Percentiles rank a stretch among this genome's conserved stretches.
Conservation (phyloP, 2,888 invertebrate genomes). For the Aporophyla lueneburgensis region DNA sequence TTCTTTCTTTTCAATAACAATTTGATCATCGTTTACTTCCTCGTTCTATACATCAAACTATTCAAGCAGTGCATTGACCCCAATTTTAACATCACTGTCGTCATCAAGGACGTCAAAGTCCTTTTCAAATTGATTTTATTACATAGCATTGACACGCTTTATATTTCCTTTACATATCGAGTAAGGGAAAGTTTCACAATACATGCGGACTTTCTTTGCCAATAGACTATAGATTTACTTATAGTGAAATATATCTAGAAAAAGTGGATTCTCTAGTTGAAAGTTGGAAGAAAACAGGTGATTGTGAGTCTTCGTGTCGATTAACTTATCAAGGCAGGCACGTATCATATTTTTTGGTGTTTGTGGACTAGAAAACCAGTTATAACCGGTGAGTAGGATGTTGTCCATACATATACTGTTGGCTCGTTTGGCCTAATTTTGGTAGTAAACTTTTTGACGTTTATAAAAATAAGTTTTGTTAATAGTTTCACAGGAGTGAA, state of each 20-base stretch:
- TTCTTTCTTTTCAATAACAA: not conserved
- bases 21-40: not conserved
- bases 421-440: not conserved
- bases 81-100: constrained; percentile 1
- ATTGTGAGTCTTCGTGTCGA: constrained; percentile 25
- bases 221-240: constrained; percentile 37
- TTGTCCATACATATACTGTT: not conserved
- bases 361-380: constrained; percentile 20
- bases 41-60: not conserved
- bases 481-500: not conserved
- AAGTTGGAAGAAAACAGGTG: constrained; percentile 26
- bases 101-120: constrained; percentile 17
- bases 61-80: not conserved
- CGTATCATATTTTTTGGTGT: constrained; percentile 39
- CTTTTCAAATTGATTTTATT: constrained; percentile 14
- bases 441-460: not conserved
- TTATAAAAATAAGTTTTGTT: not conserved
- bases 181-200: constrained; percentile 60
- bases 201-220: constrained; percentile 58
- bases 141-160: constrained; percentile 35
- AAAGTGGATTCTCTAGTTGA: constrained; percentile 39
- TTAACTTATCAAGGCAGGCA: constrained; percentile 7
- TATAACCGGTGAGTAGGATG: constrained; percentile 18
- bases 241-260: constrained; percentile 28
- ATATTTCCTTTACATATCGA: constrained; percentile 40